Evolutionary conservation across 2,113 vertebrate species (phyloP), one percentile per base, ranked within the genome.

Genomic region (Vireo altiloquus): DNA sequence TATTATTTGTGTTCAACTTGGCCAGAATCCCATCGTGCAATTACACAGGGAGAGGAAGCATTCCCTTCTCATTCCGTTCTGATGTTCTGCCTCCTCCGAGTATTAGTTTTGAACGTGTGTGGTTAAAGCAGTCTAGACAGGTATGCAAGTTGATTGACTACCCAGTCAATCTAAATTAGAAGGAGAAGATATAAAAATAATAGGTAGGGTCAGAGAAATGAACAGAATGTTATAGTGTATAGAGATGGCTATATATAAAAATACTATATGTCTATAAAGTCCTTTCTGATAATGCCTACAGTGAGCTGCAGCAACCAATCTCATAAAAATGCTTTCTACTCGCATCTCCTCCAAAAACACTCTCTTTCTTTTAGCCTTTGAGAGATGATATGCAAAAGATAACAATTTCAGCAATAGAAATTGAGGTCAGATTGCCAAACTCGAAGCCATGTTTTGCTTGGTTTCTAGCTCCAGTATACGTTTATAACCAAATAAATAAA

Each of bases 61-160:
- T 89, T 94, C 63, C 46, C 8, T 85, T 87, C 80, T 72, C 35
- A 42, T 83, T 76, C 37, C 7, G 9, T 82, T 68, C 46, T 80
- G 54, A 85, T 1, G 2, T 59, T 88, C 35, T 87, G 71, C 68
- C 82, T 92, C 46, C 35, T 82, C 23, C 61, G 81, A 78, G 40
- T 59, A 57, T 47, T 74, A 54, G 15, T 44, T 90, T 90, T 0
- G 0, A 86, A 86, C 59, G 17, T 37, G 15, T 92, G 76, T 89
- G 53, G 84, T 90, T 91, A 91, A 82, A 91, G 50, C 22, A 70
- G 87, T 90, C 77, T 88, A 93, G 91, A 76, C 82, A 87, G 52
- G 40, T 78, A 71, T 71, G 77, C 44, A 83, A 76, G 70, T 4
- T 87, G 71, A 78, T 81, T 88, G 81, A 72, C 79, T 94, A 37